phyloP scores from a whole-genome alignment of 2,113 vertebrate genomes.

The Cochlearius cochlearius region DNA sequence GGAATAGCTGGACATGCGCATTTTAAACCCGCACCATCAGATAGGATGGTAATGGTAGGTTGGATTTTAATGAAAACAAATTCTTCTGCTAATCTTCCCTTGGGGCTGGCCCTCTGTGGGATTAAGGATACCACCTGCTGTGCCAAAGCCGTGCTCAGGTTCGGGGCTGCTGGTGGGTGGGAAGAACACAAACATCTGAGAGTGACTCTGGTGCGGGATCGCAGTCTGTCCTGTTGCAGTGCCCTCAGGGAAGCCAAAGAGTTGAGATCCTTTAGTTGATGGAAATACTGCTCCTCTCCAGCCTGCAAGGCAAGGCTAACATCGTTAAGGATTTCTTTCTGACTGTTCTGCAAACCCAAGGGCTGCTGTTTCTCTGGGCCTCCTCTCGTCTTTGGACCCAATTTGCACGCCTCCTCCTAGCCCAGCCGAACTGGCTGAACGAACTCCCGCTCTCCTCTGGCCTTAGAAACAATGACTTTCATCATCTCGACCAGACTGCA shows the following conservation, averaged over 20 bases:
- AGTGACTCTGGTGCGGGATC: not conserved
- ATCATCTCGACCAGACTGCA: conserved; percentile 6
- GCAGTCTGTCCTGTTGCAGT: not conserved
- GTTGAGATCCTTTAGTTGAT: conserved; percentile 4
- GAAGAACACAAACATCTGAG: not conserved
- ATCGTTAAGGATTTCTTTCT: conserved; percentile 14
- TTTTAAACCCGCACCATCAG: not conserved
- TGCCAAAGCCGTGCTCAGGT: conserved; percentile 45
- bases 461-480: conserved; percentile 31
- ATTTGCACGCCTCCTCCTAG: not conserved
- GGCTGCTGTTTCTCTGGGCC: not conserved
- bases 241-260: conserved; percentile 28
- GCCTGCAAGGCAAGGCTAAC: not conserved
- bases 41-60: not conserved
- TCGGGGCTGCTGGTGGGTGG: conserved; percentile 24
- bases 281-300: conserved; percentile 41
- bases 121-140: conserved; percentile 53
- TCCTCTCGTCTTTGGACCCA: not conserved
- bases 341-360: conserved; percentile 1
- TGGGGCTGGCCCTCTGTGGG: conserved; percentile 17
- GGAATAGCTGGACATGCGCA: not conserved
- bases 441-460: conserved; percentile 30
- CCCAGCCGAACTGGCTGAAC: not conserved
- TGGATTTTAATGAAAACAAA: conserved; percentile 62
- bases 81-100: conserved; percentile 55